phyloP scores from a whole-genome alignment of 2,888 invertebrate species.

The Dynastes hyllus region DNA sequence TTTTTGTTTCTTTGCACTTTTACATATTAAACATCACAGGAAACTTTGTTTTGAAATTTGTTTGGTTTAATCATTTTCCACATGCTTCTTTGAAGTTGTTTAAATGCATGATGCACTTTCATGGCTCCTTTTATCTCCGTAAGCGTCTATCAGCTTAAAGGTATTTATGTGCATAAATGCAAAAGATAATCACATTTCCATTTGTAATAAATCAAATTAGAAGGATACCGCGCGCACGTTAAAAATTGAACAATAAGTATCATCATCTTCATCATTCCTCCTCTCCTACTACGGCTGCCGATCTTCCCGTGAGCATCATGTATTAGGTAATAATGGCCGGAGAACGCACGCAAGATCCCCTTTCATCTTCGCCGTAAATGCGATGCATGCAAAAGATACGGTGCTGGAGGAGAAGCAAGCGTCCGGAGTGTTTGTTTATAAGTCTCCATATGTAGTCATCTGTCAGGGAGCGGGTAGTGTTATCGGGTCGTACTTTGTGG shows the following conservation, averaged over 20 bases:
- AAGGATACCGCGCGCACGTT: slow-evolving; percentile 46
- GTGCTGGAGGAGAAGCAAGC: slow-evolving; percentile 60
- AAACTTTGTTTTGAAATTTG: no score
- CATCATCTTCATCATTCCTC: slow-evolving; percentile 19
- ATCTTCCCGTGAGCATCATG: slow-evolving; percentile 7
- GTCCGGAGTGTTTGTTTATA: slow-evolving; percentile 69
- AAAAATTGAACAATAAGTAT: slow-evolving; percentile 52
- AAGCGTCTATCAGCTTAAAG: slow-evolving; percentile 18
- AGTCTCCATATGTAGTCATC: slow-evolving; percentile 70
- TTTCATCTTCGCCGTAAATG: slow-evolving; percentile 63
- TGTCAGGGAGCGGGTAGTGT: slow-evolving; percentile 67
- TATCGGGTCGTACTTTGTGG: slow-evolving; percentile 68
- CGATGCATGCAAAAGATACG: slow-evolving; percentile 69
- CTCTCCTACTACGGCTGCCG: slow-evolving; percentile 60
- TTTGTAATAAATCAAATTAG: slow-evolving; percentile 53
- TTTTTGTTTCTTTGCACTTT: no score
- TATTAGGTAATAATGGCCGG: slow-evolving; percentile 68
- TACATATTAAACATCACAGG: background rate
- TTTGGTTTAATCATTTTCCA: no score
- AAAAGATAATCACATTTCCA: slow-evolving; percentile 37
- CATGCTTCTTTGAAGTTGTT: no score
- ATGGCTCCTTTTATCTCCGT: background rate
- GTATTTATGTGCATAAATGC: background rate
- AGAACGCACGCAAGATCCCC: slow-evolving; percentile 64
- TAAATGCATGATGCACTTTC: no score